Conservation (phyloP, 2,888 invertebrate species). For the Odontocolon sp. region DNA sequence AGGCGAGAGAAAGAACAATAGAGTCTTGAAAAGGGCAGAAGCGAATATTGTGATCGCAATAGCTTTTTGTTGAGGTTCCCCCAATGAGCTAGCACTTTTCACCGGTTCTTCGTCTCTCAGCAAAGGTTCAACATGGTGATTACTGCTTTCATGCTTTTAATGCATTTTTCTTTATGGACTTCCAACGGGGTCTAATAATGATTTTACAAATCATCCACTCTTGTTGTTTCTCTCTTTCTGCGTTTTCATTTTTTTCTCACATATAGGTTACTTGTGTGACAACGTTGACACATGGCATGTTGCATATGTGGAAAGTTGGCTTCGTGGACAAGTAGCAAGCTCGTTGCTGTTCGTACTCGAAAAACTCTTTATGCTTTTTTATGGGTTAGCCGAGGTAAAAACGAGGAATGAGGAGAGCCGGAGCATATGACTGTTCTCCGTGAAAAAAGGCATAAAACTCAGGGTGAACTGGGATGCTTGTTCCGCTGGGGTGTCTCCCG, state of each 20-base stretch:
- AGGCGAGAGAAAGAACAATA: constrained; percentile 5
- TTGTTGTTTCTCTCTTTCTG: neutral
- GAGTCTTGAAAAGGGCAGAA: constrained; percentile 53
- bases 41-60: constrained; percentile 68
- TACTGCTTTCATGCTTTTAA: constrained; percentile 69
- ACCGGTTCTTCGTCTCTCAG: constrained; percentile 51
- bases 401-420: constrained; percentile 55
- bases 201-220: neutral
- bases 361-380: constrained; percentile 49
- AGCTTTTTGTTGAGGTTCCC: constrained; percentile 57
- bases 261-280: neutral
- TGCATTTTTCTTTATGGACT: constrained; percentile 70
- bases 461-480: constrained; percentile 56
- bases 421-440: constrained; percentile 73
- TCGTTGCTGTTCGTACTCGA: constrained; percentile 19
- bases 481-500: constrained; percentile 66
- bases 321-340: neutral
- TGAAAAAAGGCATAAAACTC: constrained; percentile 75
- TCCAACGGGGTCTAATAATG: neutral
- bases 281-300: neutral
- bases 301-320: neutral
- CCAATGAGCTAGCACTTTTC: constrained; percentile 73
- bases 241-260: neutral
- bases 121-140: constrained; percentile 44
- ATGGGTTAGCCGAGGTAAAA: constrained; percentile 36